A percentile compares a stretch with the other conserved stretches of the same genome.
phyloP scores from a whole-genome alignment of 2,888 invertebrate species.

The Chloroclystis v-ata region DNA sequence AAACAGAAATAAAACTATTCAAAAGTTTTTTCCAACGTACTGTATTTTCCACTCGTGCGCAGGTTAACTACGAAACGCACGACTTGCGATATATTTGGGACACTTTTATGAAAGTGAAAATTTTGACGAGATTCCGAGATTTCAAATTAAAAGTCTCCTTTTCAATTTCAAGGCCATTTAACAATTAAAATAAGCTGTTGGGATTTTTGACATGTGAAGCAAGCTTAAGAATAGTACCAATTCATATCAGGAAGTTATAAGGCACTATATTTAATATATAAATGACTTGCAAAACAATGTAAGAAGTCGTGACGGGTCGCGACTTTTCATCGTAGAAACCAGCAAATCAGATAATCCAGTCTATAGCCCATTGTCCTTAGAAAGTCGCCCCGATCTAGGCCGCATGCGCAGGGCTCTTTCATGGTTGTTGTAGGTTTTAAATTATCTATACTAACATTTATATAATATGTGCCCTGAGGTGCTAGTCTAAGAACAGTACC shows the following conservation, averaged over 20 bases:
- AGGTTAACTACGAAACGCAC: slow-evolving; percentile 29
- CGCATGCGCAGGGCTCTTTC: slow-evolving; percentile 10
- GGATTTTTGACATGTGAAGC: too few species aligned
- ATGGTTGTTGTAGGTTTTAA: too few species aligned
- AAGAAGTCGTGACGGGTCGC: not conserved
- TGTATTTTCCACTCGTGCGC: slow-evolving; percentile 8
- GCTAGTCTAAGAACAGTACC: too few species aligned
- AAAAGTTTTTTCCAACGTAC: too few species aligned
- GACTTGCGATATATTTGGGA: slow-evolving; percentile 25
- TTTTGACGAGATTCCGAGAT: not conserved
- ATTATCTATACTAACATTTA: too few species aligned
- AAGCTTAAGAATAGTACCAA: too few species aligned
- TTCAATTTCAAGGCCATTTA: not conserved
- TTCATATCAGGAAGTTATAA: too few species aligned
- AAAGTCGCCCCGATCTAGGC: slow-evolving; percentile 39
- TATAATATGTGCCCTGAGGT: too few species aligned
- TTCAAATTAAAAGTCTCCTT: not conserved
- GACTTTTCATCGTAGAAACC: slow-evolving; percentile 6
- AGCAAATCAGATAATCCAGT: slow-evolving; percentile 10
- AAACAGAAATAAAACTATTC: too few species aligned
- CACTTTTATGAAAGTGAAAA: slow-evolving; percentile 4
- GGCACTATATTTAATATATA: too few species aligned
- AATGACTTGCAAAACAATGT: too few species aligned
- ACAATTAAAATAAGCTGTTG: not conserved
- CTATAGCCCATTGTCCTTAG: slow-evolving; percentile 37